A percentile compares a stretch with the other conserved stretches of the same genome.
These are phyloP conservation scores for Balaeniceps rex DNA, from an alignment of 2,113 vertebrate species.

Conservation along the genomic window DNA sequence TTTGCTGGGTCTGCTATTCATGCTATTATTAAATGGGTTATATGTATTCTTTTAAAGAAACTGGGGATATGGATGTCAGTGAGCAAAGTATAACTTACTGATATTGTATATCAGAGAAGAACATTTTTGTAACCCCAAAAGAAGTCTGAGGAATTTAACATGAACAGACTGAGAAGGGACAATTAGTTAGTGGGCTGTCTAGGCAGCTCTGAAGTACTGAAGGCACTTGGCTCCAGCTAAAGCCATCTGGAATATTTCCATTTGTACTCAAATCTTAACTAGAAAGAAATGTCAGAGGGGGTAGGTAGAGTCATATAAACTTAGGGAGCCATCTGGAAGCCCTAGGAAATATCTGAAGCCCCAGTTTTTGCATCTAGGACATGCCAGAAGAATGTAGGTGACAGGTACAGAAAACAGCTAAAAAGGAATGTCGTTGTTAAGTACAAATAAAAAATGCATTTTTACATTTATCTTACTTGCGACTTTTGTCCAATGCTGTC, in stretches of 20 bases:
- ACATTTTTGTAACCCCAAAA: background rate
- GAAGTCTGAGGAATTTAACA: background rate
- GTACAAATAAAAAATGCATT: background rate
- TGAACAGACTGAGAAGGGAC: conserved; percentile 27
- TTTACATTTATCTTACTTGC: background rate
- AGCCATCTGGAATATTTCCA: conserved; percentile 59
- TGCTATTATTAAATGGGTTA: background rate
- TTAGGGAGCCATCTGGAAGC: conserved; percentile 28
- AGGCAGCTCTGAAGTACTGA: conserved; percentile 1
- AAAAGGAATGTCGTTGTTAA: background rate
- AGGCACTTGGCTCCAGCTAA: conserved; percentile 47
- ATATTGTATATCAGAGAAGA: background rate
- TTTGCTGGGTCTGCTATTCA: background rate
- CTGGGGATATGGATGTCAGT: background rate
- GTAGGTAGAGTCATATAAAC: conserved; percentile 18
- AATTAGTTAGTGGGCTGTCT: conserved; percentile 45
- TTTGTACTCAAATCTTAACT: conserved; percentile 39
- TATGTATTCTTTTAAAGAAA: background rate
- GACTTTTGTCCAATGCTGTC: background rate
- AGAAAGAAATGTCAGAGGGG: conserved; percentile 35
- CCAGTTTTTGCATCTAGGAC: background rate
- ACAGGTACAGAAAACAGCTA: background rate
- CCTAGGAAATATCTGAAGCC: background rate
- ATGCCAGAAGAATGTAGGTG: background rate
- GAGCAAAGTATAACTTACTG: background rate